Base-by-base conservation (phyloP, 2,113 vertebrate genomes). In the Sylvia atricapilla region DNA sequence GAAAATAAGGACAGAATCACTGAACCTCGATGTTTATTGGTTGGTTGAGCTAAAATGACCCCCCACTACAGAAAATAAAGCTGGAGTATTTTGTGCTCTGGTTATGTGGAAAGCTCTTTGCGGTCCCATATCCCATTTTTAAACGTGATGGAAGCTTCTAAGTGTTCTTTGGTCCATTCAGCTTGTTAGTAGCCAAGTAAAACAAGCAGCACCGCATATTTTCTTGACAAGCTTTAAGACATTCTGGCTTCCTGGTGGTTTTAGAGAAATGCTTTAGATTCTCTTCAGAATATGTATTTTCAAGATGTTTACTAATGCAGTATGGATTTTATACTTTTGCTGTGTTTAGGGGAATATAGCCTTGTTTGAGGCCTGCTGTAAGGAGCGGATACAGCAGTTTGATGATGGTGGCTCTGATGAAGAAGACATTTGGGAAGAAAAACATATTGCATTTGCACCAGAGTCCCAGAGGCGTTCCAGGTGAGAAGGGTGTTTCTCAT, bases 341-440 rank as follows among this genome's bases (percentile, higher is more conserved):
- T 67, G 1, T 74, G 3, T 93, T 24, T 96, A 99, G 99, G 99
- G 99, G n/a, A 99, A 99, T 94, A 99, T 99, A 94, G 99, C 99
- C 81, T 97, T 99, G 95, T 99, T 99, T 97, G 99, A 99, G 96
- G 99, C 99, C 0, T 99, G 99, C 92, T 99, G 99, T 97, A 99
- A 99, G 95, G 99, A 99, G 82, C 98, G 99, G 95, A 99, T 99
- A 97, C 99, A 99, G 95, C 99, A 99, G 96, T 99, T 99, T 97
- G 99, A 99, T 96, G 99, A 99, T 83, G 98, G 98, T 55, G 99
- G 99, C 74, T 99, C 99, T 89, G 99, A 99, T 58, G 99, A 99
- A 89, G 99, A 99, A n/a, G 99, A 99, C 79, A 99, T 99, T 94
- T 99, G 99, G 99, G 99, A 99, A 93, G 99, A 99, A 94, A 99